Evolutionary conservation across 2,888 invertebrate genomes (phyloP).

Genomic region (Autographa gamma): DNA sequence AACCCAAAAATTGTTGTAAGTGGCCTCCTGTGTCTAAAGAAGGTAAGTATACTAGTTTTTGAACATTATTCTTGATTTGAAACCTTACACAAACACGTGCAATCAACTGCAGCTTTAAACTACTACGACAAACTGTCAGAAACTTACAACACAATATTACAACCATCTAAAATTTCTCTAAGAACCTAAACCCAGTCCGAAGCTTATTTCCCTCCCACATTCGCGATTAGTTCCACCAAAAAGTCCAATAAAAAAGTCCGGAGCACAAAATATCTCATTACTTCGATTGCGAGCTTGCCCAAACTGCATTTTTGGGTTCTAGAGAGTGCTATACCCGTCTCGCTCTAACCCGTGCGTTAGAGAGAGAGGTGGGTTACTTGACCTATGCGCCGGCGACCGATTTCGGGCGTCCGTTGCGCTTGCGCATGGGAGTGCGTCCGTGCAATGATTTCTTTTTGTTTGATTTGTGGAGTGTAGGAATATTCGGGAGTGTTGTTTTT

Average conservation of each 20-base stretch:
- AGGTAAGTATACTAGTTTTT: no score
- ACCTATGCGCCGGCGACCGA: constrained; percentile 70
- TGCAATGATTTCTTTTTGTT: constrained; percentile 48
- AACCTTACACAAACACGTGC: no score
- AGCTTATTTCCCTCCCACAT: constrained; percentile 5
- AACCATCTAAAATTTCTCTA: not conserved
- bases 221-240: constrained; percentile 42
- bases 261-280: constrained; percentile 50
- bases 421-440: constrained; percentile 40
- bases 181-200: not conserved
- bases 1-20: no score
- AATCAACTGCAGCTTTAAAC: no score
- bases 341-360: constrained; percentile 54
- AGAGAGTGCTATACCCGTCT: constrained; percentile 70
- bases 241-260: constrained; percentile 39
- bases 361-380: constrained; percentile 68
- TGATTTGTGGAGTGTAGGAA: constrained; percentile 48
- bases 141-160: not conserved
- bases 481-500: constrained; percentile 26
- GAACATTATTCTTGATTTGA: no score
- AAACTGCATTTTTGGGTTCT: constrained; percentile 60
- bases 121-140: not conserved
- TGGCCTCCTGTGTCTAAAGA: no score
- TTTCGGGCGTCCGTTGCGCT: constrained; percentile 59
- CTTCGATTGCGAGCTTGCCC: constrained; percentile 53